These are phyloP conservation scores for Drosophila erecta DNA, from an alignment of 1,140 invertebrate genomes.

Conservation along the genomic window DNA sequence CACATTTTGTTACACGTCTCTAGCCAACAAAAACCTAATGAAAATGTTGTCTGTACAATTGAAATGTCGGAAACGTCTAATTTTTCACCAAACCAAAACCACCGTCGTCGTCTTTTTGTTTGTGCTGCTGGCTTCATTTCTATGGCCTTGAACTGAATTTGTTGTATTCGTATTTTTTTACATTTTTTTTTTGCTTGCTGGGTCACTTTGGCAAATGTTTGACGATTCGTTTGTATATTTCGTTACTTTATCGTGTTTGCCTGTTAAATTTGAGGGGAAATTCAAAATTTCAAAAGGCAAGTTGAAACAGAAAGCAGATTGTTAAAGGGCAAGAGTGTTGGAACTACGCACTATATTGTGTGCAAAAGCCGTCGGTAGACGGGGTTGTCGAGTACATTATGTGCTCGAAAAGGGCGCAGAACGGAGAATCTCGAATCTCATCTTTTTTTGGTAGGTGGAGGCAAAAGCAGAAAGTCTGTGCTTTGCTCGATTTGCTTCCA, in stretches of 20 bases:
- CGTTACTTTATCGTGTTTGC: conserved; percentile 21
- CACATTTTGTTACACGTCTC: background rate
- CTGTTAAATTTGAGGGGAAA: conserved; percentile 20
- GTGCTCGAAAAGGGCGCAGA: conserved; percentile 42
- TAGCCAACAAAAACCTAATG: too few species aligned
- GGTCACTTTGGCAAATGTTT: conserved; percentile 39
- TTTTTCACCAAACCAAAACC: conserved; percentile 56
- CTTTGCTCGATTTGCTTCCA: conserved; percentile 59
- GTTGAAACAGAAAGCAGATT: background rate
- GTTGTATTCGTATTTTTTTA: conserved; percentile 17
- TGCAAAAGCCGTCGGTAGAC: conserved; percentile 16
- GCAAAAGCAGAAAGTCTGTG: conserved; percentile 29
- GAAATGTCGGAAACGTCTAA: conserved; percentile 53
- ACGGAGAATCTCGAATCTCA: conserved; percentile 41
- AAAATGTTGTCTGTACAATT: conserved; percentile 19
- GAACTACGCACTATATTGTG: conserved; percentile 66
- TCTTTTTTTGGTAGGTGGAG: conserved; percentile 25
- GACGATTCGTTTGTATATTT: conserved; percentile 21
- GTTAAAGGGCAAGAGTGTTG: conserved; percentile 24
- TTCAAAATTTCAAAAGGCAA: too few species aligned
- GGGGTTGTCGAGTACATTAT: conserved; percentile 25
- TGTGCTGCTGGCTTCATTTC: conserved; percentile 64
- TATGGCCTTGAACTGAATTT: conserved; percentile 77
- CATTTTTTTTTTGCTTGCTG: background rate
- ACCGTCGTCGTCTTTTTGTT: conserved; percentile 31